Conservation (phyloP, 2,113 vertebrate species). For the Accipiter virgatus region DNA sequence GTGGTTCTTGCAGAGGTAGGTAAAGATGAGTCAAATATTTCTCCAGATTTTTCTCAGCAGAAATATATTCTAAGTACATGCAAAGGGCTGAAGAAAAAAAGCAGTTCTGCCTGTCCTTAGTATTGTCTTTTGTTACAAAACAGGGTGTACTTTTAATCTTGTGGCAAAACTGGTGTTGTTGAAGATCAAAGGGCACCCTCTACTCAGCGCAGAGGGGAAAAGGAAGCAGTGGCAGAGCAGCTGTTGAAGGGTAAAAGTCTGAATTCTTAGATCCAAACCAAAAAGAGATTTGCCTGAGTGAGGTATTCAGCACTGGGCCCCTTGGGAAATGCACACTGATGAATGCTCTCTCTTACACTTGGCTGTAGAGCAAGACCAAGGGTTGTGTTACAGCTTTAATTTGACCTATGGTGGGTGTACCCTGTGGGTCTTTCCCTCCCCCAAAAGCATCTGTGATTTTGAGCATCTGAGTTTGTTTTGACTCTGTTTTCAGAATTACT, state of each 20-base stretch:
- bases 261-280: neutral
- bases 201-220: neutral
- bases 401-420: neutral
- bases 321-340: neutral
- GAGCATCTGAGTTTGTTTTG: neutral
- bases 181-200: neutral
- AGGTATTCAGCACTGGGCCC: neutral
- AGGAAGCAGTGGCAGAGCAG: neutral
- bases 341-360: neutral
- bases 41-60: neutral
- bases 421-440: neutral
- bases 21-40: neutral
- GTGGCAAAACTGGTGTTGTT: neutral
- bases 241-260: neutral
- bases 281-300: neutral
- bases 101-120: neutral
- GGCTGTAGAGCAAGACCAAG: neutral
- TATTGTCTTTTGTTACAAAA: neutral
- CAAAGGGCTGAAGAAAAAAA: neutral
- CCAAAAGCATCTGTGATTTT: neutral
- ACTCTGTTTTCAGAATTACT: neutral
- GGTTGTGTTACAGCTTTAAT: neutral
- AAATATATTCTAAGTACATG: neutral
- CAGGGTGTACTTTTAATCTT: neutral
- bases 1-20: neutral